Evolutionary conservation across 2,888 invertebrate species (phyloP), one percentile per base, ranked within the genome.

Genomic region (Digitonthophagus gazella): DNA sequence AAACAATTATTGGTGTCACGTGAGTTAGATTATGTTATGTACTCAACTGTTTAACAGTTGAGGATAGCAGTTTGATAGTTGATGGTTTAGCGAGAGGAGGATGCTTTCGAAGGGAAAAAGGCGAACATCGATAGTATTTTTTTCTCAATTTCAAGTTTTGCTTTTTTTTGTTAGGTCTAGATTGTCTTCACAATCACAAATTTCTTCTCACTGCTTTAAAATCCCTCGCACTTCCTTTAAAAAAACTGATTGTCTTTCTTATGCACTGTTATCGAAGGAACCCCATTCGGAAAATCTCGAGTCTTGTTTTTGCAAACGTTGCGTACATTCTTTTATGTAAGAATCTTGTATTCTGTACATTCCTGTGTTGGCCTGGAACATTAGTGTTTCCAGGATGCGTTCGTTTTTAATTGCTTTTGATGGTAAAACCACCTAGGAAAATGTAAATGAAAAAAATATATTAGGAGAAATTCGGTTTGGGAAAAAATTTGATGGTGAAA

Each of bases 361-460:
- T 58, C 96, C 96, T 1, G 93, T 90, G 83, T 95, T 95, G 66
- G 96, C 96, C 84, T 96, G 96, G 83, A 91, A 93, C 93, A 95
- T 95, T 64, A 96, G 86, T 2, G 96, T 96, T 82, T 96, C 95
- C 79, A 96, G 85, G 75, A 96, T 96, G 68, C 92, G 87, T 83
- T 96, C 96, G 83, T 96, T 95, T 81, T 93, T 94, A 77, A 96
- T 94, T 63, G 95, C 94, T 82, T 96, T 96, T 71, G 95, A 93
- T 64, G 96, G 96, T 76, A 96, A 85, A 71, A 96, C 96, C 78
- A 95, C 87, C 90, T 90, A 82, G 81, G 75, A 68, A 70, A 67
- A n/a, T n/a, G n/a, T 19, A 65, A 58, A 64, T 5, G n/a, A 15
- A 69, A 1, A 15, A 14, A 58, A 58, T 58, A 2, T n/a, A n/a